Conservation (phyloP, 2,888 invertebrate species). For the Cybosia mesomella region DNA sequence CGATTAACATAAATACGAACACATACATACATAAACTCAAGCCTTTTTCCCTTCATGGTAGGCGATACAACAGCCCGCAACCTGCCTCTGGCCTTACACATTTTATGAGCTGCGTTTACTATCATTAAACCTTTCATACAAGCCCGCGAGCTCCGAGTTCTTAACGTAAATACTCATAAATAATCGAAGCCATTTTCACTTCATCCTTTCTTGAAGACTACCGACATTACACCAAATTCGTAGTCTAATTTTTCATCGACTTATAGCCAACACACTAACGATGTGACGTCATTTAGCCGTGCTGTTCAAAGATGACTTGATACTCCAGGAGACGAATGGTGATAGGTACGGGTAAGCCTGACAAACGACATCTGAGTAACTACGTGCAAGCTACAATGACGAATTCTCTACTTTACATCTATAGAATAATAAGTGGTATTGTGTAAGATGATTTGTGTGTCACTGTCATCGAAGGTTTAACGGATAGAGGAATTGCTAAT, state of each 20-base stretch:
- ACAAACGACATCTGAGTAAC: constrained; percentile 65
- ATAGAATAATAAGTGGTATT: constrained; percentile 43
- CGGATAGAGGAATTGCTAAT: not conserved
- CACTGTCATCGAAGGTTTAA: not conserved
- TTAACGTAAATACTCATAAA: not conserved
- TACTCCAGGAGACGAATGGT: constrained; percentile 62
- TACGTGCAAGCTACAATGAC: constrained; percentile 55
- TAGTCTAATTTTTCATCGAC: constrained; percentile 46
- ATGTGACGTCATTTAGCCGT: constrained; percentile 30
- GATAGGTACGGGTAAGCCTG: constrained; percentile 71
- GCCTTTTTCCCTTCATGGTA: not conserved
- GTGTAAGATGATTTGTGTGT: constrained; percentile 11
- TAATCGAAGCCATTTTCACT: constrained; percentile 1
- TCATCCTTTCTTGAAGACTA: not conserved
- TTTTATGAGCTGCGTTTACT: not conserved
- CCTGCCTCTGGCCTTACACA: too few species aligned
- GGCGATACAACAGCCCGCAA: too few species aligned
- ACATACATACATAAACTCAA: not conserved
- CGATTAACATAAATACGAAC: not conserved
- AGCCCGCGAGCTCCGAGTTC: too few species aligned
- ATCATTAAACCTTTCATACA: too few species aligned
- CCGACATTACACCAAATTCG: constrained; percentile 23
- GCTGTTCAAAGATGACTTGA: constrained; percentile 61
- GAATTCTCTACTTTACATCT: constrained; percentile 41
- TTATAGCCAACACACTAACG: constrained; percentile 29